Evolutionary conservation across 2,797 vertebrate genomes (phyloP), one percentile per base, ranked within the genome.

Genomic region (Echiichthys vipera): DNA sequence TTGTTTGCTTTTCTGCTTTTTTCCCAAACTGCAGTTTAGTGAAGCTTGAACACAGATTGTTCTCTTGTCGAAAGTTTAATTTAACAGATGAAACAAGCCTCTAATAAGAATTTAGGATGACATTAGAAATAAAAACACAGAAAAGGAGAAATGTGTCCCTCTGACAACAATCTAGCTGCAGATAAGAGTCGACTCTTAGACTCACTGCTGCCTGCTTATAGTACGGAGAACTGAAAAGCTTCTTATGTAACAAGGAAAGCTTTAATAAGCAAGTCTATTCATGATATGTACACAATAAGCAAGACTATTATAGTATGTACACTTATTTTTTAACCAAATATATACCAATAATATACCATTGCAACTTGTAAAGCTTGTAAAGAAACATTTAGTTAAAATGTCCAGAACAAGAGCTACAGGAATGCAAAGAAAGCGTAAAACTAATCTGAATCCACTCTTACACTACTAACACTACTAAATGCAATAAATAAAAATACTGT

Each of bases 171-270:
- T 22, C 15, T 39, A 11, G 11, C 20, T 24, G 40, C 18, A 79
- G 55, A 55, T 57, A 42, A 74, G 50, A 70, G 17, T 66, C 40
- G 32, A 5, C 22, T 63, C 24, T 65, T 20, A 29, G 11, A 66
- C 65, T 77, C 36, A 13, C 25, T 56, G 72, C 12, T 72, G 34
- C 55, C 34, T 71, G 17, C 75, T 68, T 72, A 77, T 64, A 73
- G 3, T 30, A 13, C 51, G 7, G 50, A 32, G 51, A 78, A 50
- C 27, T 71, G 61, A 39, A 84, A 92, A 90, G 67, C 86, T 75
- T 88, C 80, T 93, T 92, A 88, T 83, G 87, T 74, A 90, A 90
- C 75, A 45, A 32, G 62, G 45, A 73, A 54, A 63, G 71, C 70
- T 59, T 76, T 50, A 57, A 56, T 20, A 54, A 46, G 45, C 12